These are phyloP conservation scores for Telmatochromis brichardi DNA, from an alignment of 2,113 vertebrate species.

Conservation along the genomic window DNA sequence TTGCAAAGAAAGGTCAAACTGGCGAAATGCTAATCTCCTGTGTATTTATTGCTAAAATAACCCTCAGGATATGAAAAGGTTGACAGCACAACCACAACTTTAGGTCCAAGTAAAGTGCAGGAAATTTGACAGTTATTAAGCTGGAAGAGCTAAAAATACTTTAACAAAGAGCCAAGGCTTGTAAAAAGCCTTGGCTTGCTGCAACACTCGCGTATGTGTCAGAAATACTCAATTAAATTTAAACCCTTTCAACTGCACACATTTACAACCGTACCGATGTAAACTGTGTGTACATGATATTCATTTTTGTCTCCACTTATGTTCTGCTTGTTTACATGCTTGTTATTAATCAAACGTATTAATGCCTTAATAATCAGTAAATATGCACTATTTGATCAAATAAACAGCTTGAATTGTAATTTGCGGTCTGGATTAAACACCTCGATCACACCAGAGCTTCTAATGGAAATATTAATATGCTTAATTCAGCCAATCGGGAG, in stretches of 20 bases:
- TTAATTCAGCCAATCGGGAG: slow-evolving; percentile 27
- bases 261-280: neutral
- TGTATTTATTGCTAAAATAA: neutral
- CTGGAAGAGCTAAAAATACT: neutral
- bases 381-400: neutral
- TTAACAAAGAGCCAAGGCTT: neutral
- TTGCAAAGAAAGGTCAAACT: neutral
- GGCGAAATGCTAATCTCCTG: neutral
- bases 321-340: neutral
- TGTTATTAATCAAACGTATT: neutral
- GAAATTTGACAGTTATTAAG: neutral
- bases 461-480: neutral
- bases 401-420: neutral
- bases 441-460: neutral
- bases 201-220: neutral
- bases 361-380: neutral
- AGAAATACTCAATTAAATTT: neutral
- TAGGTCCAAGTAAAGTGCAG: neutral
- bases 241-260: neutral
- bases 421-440: neutral
- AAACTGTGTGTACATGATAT: neutral
- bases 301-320: neutral
- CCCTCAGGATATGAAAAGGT: neutral
- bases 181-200: neutral
- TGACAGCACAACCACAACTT: neutral